These are phyloP conservation scores for Chionodraco myersi DNA, from an alignment of 2,113 vertebrate genomes.

Conservation along the genomic window DNA sequence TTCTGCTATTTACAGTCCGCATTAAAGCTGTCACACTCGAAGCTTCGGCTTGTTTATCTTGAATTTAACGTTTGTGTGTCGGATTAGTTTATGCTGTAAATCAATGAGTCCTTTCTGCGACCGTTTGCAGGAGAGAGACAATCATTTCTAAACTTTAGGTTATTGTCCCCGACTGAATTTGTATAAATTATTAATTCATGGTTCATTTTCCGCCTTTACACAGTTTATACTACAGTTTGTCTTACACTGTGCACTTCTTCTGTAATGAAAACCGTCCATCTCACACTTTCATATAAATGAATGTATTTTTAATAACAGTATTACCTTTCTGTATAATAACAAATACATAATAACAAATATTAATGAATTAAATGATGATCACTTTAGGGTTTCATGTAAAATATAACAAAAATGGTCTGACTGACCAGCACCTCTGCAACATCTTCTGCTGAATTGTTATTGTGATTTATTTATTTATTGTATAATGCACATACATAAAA, in stretches of 20 bases:
- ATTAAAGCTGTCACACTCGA: background rate
- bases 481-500: too few relatives aligned
- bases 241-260: background rate
- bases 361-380: background rate
- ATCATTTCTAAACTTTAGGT: background rate
- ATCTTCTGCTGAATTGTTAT: too few relatives aligned
- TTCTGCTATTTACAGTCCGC: background rate
- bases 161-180: background rate
- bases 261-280: conserved; percentile 13
- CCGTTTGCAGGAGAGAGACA: background rate
- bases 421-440: too few relatives aligned
- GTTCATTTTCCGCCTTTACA: background rate
- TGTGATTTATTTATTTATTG: too few relatives aligned
- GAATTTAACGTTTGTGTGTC: background rate
- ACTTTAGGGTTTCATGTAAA: too few relatives aligned
- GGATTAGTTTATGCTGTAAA: background rate
- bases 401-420: too few relatives aligned
- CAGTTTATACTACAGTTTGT: background rate
- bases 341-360: background rate
- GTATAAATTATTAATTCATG: background rate
- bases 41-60: background rate
- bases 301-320: background rate
- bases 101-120: background rate
- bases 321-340: background rate
- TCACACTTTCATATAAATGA: background rate